Evolutionary conservation across 2,888 invertebrate genomes (phyloP).

Genomic region (Cheilosia vulpina): DNA sequence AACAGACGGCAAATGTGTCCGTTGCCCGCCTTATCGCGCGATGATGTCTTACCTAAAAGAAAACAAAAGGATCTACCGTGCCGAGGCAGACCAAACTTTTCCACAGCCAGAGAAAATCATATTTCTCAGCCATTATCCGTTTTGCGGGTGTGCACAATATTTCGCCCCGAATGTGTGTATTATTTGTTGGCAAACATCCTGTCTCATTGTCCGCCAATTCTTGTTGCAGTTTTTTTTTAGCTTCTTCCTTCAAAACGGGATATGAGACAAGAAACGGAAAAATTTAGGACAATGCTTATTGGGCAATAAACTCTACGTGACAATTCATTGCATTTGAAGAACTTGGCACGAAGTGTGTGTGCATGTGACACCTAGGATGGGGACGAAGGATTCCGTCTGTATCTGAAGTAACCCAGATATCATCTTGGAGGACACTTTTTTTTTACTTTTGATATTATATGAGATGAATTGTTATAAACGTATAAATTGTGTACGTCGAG

Average conservation of each 20-base stretch:
- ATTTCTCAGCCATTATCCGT: constrained; percentile 43
- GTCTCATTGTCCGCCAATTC: constrained; percentile 68
- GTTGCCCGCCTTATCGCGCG: constrained; percentile 58
- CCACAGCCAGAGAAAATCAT: constrained; percentile 31
- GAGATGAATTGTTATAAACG: constrained; percentile 60
- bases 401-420: constrained; percentile 42
- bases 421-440: constrained; percentile 13
- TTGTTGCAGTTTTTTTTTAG: constrained; percentile 16
- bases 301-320: constrained; percentile 75
- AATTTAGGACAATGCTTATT: constrained; percentile 75
- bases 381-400: not conserved
- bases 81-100: constrained; percentile 17
- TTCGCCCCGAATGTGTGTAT: constrained; percentile 33
- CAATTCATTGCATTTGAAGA: constrained; percentile 66
- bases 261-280: constrained; percentile 71
- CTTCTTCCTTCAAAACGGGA: constrained; percentile 10
- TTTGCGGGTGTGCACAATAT: constrained; percentile 22
- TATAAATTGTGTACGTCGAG: constrained; percentile 12
- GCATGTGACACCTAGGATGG: constrained; percentile 57
- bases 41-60: constrained; percentile 41
- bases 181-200: constrained; percentile 70
- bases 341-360: constrained; percentile 65
- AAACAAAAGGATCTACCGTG: constrained; percentile 47
- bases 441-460: not conserved
- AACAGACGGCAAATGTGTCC: constrained; percentile 64